phyloP scores from a whole-genome alignment of 2,113 vertebrate genomes.

The Cyanistes caeruleus region DNA sequence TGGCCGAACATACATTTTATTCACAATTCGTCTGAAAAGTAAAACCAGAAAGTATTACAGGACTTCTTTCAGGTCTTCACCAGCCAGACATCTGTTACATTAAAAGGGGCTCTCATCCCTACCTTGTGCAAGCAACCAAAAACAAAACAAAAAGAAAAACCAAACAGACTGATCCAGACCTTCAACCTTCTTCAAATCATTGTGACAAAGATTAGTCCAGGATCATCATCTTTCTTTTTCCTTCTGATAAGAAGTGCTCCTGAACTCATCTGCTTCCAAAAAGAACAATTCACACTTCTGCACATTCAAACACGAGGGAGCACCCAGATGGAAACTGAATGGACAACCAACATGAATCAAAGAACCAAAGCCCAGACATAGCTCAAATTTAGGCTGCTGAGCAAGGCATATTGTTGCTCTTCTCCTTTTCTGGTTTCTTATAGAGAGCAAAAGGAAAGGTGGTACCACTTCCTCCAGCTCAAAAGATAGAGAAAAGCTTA shows the following conservation, averaged over 20 bases:
- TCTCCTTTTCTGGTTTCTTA: background rate
- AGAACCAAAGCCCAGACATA: background rate
- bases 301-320: background rate
- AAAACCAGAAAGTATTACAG: background rate
- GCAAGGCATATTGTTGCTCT: background rate
- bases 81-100: background rate
- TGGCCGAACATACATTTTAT: background rate
- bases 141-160: background rate
- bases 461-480: background rate
- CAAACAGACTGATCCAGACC: background rate
- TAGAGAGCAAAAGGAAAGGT: background rate
- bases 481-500: background rate
- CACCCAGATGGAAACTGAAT: background rate
- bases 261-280: background rate
- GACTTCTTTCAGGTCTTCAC: background rate
- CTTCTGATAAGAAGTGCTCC: background rate
- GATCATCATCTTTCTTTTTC: background rate
- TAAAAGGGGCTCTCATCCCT: background rate
- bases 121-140: background rate
- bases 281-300: background rate
- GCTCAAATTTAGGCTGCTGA: background rate
- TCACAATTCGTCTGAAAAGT: background rate
- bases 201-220: background rate
- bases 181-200: background rate
- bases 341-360: background rate